Base-by-base conservation (phyloP, 2,797 vertebrate genomes). In the Argya squamiceps region DNA sequence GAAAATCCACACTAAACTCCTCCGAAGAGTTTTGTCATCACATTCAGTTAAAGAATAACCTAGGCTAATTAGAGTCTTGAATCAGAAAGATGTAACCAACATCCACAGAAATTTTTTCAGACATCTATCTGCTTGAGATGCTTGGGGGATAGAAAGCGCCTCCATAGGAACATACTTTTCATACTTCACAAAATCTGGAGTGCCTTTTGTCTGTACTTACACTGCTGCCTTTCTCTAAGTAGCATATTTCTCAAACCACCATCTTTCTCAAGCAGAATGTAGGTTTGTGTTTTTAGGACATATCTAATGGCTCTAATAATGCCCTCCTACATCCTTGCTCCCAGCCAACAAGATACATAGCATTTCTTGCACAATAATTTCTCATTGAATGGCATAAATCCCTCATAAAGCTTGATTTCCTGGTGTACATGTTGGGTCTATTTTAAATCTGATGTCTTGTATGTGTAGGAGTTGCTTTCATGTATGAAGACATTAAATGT, bases 281-380 rank as follows among this genome's bases (percentile, higher is more conserved):
- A 67, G 71, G 68, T 37, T 77, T 5, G 2, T 80, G 81, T 91
- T 94, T 93, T 92, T 67, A 81, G 70, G 75, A 80, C 19, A 67
- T 37, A 70, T 13, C 9, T 79, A 56, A 91, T 84, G 39, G 4
- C 41, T 84, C 41, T 93, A 87, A 77, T 68, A 91, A 74, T 71
- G 89, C 41, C 63, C 60, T 94, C 56, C 84, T 44, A 83, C 81
- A 37, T 44, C 34, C 83, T 77, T 80, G 52, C 79, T 94, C 32
- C 41, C 23, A 80, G 84, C 56, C 78, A 92, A 60, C 21, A 89
- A 80, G 26, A 22, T 9, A 30, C 44, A 36, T 3, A 84, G 67
- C 65, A 70, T 89, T 94, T 82, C 84, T 95, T 96, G 56, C 68
- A 60, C 75, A 94, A 93, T 32, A 65, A n/a, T 8, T 15, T 39